Evolutionary conservation across 2,888 invertebrate species (phyloP), one percentile per base, ranked within the genome.

Genomic region (Diarsia rubi): DNA sequence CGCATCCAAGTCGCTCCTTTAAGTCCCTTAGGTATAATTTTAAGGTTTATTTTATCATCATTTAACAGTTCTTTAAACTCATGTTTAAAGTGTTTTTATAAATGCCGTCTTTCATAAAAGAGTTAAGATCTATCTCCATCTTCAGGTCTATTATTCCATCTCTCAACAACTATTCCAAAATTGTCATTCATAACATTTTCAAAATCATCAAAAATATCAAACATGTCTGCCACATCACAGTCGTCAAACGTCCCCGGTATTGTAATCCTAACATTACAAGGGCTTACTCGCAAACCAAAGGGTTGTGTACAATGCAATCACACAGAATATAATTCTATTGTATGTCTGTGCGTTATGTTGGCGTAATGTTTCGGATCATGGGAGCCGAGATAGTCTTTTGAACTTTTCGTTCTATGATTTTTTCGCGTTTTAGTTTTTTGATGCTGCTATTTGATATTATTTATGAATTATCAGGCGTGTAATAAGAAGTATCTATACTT

Each of bases 271-370:
- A 72, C 68, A 86, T 86, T 88, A 88, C 88, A 79, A 78, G 80
- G 84, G 87, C 45, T 88, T 76, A 86, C 44, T 45, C 21, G 12
- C 49, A 81, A 83, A 76, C 71, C 45, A 86, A 86, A 87, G 86
- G 86, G 86, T 83, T 86, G 70, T 70, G 71, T 73, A 86, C 88
- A 86, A 86, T 82, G 77, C 83, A 86, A 82, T 88, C 86, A 86
- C 73, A 88, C 85, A 84, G 78, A 84, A 84, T 80, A 86, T 84
- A 84, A 84, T 74, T 82, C 86, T 76, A 76, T 88, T 86, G 88
- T 82, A 52, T 27, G 24, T 66, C 68, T 82, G 62, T 84, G 62
- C 42, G 81, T 71, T 60, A 44, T 71, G 70, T 47, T 77, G 65
- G 85, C 60, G 85, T 82, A 54, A 82, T 78, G 64, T 85, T 82